These are phyloP conservation scores for Limanda limanda DNA, from an alignment of 2,113 vertebrate genomes.

Conservation along the genomic window DNA sequence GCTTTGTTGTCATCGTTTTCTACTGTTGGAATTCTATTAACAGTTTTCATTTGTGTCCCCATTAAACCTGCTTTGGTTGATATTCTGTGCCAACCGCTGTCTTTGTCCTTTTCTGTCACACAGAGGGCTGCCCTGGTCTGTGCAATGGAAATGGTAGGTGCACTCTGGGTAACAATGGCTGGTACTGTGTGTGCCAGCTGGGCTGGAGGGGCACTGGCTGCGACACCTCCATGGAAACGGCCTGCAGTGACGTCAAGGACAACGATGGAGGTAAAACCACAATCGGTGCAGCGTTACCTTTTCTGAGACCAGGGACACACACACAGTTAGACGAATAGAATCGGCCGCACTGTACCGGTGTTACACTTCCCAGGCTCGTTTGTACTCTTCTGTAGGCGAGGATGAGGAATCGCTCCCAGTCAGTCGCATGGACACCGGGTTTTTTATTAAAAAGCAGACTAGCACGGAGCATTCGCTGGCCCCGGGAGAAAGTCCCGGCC, in stretches of 20 bases:
- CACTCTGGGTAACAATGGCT: conserved; percentile 95
- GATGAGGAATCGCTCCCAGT: conserved; percentile 37
- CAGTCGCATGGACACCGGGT: conserved; percentile 52
- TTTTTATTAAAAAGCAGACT: conserved; percentile 53
- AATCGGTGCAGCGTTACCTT: conserved; percentile 15
- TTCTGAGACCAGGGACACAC: conserved; percentile 44
- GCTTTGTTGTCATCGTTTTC: conserved; percentile 14
- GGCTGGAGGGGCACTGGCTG: conserved; percentile 97
- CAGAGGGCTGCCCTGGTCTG: conserved; percentile 98
- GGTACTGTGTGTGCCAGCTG: conserved; percentile 98
- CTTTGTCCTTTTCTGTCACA: conserved; percentile 74
- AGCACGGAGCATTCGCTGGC: conserved; percentile 42
- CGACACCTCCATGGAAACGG: conserved; percentile 97
- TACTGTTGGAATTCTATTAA: background rate
- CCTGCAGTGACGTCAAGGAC: conserved; percentile 95
- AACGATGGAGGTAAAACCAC: conserved; percentile 94
- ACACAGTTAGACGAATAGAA: conserved; percentile 51
- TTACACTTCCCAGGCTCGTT: conserved; percentile 24
- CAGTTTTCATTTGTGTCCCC: background rate
- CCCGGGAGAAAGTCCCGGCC: conserved; percentile 54
- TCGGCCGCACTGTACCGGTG: conserved; percentile 19
- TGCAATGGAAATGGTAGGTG: conserved; percentile 98
- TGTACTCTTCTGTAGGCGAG: conserved; percentile 30
- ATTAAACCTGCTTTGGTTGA: conserved; percentile 12
- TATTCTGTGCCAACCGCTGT: conserved; percentile 31